phyloP scores from a whole-genome alignment of 2,797 vertebrate species.

The Rhodeus uyekii region DNA sequence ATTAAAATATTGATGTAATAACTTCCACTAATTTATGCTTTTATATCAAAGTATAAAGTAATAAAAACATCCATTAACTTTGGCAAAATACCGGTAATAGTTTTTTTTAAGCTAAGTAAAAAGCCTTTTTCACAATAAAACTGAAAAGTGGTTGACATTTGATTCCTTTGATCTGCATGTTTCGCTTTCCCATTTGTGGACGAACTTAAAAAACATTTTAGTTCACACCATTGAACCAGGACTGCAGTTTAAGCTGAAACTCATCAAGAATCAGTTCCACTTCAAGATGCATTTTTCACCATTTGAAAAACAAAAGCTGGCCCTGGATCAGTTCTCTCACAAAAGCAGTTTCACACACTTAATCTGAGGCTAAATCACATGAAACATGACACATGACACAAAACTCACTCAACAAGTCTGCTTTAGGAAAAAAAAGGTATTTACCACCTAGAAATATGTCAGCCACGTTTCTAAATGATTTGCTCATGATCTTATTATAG shows the following conservation, averaged over 20 bases:
- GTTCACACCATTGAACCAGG: not conserved
- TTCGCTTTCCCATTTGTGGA: slow-evolving; percentile 9
- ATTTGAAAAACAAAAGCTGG: not conserved
- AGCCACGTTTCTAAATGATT: not conserved
- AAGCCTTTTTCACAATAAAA: not conserved
- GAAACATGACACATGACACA: not conserved
- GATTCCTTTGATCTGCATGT: not conserved
- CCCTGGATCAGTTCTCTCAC: not conserved
- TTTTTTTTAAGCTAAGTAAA: not conserved
- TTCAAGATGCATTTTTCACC: not conserved
- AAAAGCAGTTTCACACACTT: not conserved
- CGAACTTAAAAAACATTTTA: not conserved
- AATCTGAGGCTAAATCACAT: not conserved
- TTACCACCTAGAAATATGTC: not conserved
- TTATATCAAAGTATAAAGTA: not conserved
- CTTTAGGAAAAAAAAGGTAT: not conserved
- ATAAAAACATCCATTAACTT: too few relatives aligned
- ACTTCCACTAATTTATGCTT: not conserved
- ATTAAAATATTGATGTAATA: not conserved
- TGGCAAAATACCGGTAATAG: too few relatives aligned
- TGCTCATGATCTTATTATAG: not conserved
- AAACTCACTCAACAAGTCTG: not conserved
- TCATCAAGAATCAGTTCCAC: slow-evolving; percentile 3
- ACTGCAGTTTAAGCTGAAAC: not conserved
- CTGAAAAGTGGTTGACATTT: not conserved